These are phyloP conservation scores for Pyrrhia umbra DNA, from an alignment of 2,888 invertebrate genomes.

Conservation along the genomic window DNA sequence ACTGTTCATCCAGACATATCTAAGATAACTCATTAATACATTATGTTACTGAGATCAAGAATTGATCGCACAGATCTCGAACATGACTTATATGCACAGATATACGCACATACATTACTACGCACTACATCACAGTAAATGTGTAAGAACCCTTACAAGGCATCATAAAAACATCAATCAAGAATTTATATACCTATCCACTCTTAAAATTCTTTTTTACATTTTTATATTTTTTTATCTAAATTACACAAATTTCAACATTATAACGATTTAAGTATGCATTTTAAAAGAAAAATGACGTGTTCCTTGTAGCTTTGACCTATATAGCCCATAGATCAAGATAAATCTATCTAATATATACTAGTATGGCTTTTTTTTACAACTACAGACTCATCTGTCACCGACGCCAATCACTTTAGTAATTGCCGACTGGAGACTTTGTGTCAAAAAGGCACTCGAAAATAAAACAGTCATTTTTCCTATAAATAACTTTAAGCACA, in stretches of 20 bases:
- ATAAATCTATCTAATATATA: not conserved
- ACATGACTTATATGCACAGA: constrained; percentile 47
- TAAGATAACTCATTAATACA: constrained; percentile 32
- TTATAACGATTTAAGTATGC: constrained; percentile 9
- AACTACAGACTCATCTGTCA: not conserved
- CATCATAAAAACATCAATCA: constrained; percentile 27
- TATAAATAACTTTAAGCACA: not conserved
- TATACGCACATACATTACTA: constrained; percentile 44
- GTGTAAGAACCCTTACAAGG: constrained; percentile 40
- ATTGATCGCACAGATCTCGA: constrained; percentile 59
- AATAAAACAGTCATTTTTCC: not conserved
- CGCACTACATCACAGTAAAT: constrained; percentile 61
- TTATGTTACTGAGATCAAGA: constrained; percentile 56
- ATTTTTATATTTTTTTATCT: constrained; percentile 19
- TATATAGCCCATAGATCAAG: too few species aligned
- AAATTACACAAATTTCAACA: constrained; percentile 19
- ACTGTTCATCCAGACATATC: constrained; percentile 29
- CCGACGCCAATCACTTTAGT: not conserved
- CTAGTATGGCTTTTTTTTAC: not conserved
- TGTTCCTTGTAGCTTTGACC: too few species aligned
- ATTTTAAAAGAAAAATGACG: constrained; percentile 18
- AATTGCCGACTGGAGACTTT: constrained; percentile 10
- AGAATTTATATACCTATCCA: constrained; percentile 4
- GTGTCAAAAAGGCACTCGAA: not conserved
- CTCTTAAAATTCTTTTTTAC: constrained; percentile 8